Evolutionary conservation across 2,888 invertebrate genomes (phyloP), one percentile per base, ranked within the genome.

Genomic region (Drosophila paramelanica): DNA sequence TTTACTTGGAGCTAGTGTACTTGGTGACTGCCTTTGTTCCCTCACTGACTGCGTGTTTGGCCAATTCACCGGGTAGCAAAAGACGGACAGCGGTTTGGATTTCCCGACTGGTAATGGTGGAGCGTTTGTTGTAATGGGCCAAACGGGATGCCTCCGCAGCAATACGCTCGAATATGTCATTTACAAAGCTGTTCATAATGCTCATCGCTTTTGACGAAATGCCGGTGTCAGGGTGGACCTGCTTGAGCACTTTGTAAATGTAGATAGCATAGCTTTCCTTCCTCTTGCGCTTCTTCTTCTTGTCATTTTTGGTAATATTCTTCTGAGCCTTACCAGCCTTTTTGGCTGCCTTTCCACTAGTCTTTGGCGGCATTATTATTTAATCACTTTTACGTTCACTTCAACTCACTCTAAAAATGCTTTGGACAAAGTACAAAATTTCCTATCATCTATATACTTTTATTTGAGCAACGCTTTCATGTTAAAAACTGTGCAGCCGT

Each of bases 141-240:
- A 96, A 88, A 52, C 94, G 94, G 0, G 94, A 94, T 0, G 95
- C 94, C 87, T 96, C 95, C 0, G 93, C 92, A 0, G 95, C 95
- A 46, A 96, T 95, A 46, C 94, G 94, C 89, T 96, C 96, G 83
- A 96, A 93, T 83, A 96, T 94, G 78, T 96, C 96, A 77, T 95
- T 95, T 0, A 96, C 95, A 71, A 96, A 96, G 81, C 94, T 94
- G 91, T 96, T 95, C 95, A 96, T 95, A 74, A 96, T 95, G 78
- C 93, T 91, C 95, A 96, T 96, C 0, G 95, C 95, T 79, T 95
- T 95, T 25, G 93, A 94, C 0, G 95, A 95, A 55, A 96, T 94
- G 0, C 95, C 95, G 43, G 95, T 93, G 89, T 95, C 94, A 0
- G 94, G 94, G 74, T 94, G 94, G 0, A 95, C 93, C 77, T 93